Evolutionary conservation across 1,140 invertebrate genomes (phyloP).

Genomic region (Calliphora vicina): DNA sequence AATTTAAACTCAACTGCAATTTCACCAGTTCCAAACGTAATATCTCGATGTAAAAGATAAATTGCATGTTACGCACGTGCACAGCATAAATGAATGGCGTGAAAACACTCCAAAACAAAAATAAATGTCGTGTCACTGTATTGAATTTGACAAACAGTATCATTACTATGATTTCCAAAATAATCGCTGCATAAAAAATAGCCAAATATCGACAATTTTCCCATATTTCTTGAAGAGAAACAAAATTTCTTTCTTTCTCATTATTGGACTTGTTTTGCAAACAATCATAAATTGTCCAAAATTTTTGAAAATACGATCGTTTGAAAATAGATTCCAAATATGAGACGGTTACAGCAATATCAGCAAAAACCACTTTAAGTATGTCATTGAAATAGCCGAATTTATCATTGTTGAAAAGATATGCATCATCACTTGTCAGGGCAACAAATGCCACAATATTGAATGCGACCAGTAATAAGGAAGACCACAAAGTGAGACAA

Average conservation of each 20-base stretch:
- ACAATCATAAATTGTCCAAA: conserved; percentile 45
- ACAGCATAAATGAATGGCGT: conserved; percentile 46
- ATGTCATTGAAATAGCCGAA: conserved; percentile 38
- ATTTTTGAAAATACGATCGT: conserved; percentile 39
- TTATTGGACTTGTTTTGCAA: not conserved
- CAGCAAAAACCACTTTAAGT: not conserved
- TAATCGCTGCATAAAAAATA: conserved; percentile 15
- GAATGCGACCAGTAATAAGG: not conserved
- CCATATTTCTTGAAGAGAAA: not conserved
- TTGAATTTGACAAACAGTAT: conserved; percentile 25
- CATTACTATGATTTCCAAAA: conserved; percentile 40
- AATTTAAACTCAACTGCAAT: conserved; percentile 45
- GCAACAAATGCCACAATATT: not conserved
- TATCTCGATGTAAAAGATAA: conserved; percentile 52
- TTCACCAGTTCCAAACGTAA: conserved; percentile 47
- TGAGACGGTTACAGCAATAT: conserved; percentile 38
- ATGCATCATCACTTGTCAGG: not conserved
- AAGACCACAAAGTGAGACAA: not conserved
- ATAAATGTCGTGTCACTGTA: conserved; percentile 31
- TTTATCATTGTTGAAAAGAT: conserved; percentile 19
- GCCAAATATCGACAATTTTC: conserved; percentile 22
- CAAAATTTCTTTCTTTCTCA: not conserved
- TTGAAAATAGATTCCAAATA: conserved; percentile 47
- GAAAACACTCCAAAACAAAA: conserved; percentile 51
- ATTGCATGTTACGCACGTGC: conserved; percentile 52